Base-by-base conservation (phyloP, 2,888 invertebrate species). In the Pristionchus japonicus region DNA sequence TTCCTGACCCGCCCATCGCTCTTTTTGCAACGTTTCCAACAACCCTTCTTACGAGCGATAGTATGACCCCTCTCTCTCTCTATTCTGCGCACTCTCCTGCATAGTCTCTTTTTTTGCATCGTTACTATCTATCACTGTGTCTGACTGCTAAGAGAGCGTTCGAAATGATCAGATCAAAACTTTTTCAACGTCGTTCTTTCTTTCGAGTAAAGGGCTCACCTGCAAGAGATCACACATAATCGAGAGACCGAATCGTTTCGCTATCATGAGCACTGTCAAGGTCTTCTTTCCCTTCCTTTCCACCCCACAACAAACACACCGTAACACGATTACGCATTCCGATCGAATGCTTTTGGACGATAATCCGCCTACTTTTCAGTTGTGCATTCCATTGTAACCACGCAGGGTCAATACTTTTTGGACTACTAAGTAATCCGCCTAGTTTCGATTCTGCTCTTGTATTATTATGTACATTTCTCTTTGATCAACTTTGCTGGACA, bases 301-400 rank as follows among this genome's bases (percentile, higher is more conserved):
- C 7, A 6, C 43, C 43, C 11, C 70, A 37, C 70, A 70, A 70
- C 70, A 67, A 67, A 34, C 37, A 34, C 37, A 70, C 70, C 70
- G 70, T 70, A 70, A 70, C 70, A 70, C 70, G 70, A 70, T 70
- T 70, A 70, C 70, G n/a, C 70, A 70, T 37, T 70, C n/a, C 37
- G 23, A 67, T 31, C 64, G 31, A 67, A 27, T 31, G 70, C 37
- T 70, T 37, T 34, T 37, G 34, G 15, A 57, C 57, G 57, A 57
- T 70, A 70, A 70, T 40, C 70, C 40, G 27, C 27, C 67, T 61
- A 27, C n/a, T 27, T 61, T 61, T 47, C 6, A 47, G 6, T 47
- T 7, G 52, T 52, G 52, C 23, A 17, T 7, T 9, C 3, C 52
- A 52, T 49, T 49, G 52, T 2, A 17, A 52, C 3, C 1, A 3